Base-by-base conservation (phyloP, 2,888 invertebrate genomes). In the Apodemia mormo region DNA sequence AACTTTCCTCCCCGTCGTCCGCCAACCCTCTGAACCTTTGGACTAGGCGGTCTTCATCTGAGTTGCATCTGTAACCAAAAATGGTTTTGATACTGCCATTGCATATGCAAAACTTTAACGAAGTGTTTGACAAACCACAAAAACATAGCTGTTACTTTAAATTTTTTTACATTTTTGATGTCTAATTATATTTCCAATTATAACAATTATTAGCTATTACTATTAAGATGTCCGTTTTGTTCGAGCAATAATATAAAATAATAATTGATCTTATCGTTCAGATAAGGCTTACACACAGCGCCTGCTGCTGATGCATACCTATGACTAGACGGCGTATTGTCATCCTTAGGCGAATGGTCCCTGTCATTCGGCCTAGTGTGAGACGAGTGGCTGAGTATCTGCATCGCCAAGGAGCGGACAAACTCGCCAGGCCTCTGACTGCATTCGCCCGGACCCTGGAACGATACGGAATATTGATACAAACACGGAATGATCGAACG, bases 391-490 rank as follows among this genome's bases (percentile, higher is more conserved):
- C 95, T 95, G 10, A 97, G 91, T 70, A 99, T 94, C 91, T 99
- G 98, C 79, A 97, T 95, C 2, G 97, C 97, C 37, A 98, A 85
- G 14, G 96, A 96, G 10, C 96, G 94, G 52, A 99, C 96, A 86
- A 99, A 99, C 80, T 96, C 96, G 64, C 97, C 96, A 0, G 98
- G 95, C 1, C 97, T 97, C 65, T 98, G 94, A 68, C 97, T 97
- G 81, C 96, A 96, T 67, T 97, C 97, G 80, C 97, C 96, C 80
- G 97, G 96, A 0, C 97, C 96, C 94, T 94, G 83, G 14, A 68
- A 65, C 12, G 29, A 49, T n/a, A n/a, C n/a, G n/a, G n/a, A n/a
- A n/a, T n/a, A n/a, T n/a, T n/a, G n/a, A n/a, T n/a, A n/a, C n/a
- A n/a, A n/a, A n/a, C n/a, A n/a, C n/a, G n/a, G n/a, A n/a, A n/a